Base-by-base conservation (phyloP, 2,113 vertebrate species). In the Cyprinodon brontotheroides region DNA sequence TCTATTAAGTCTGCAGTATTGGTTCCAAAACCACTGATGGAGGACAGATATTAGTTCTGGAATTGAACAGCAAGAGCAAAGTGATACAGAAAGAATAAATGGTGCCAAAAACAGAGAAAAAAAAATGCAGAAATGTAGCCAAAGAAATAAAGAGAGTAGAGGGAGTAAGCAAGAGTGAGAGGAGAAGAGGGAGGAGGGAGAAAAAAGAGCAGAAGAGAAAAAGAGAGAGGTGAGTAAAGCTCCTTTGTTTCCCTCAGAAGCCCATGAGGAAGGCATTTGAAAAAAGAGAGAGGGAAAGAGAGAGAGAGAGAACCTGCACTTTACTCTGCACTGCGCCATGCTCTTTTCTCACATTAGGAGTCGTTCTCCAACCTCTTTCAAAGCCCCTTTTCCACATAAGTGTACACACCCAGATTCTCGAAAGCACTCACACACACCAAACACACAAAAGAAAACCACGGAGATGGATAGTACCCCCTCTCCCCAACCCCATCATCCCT, bases 271-370 rank as follows among this genome's bases (percentile, higher is more conserved):
- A 88, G 75, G 81, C 61, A 80, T 89, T 72, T 85, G 85, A 83
- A 73, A 79, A 83, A 70, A 65, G 47, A 70, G 50, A 70, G 67
- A 81, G 50, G 61, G 68, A 77, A 65, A 64, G 62, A 72, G 37
- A 74, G 70, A 81, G 65, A 88, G 64, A 79, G 79, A 77, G 76
- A 77, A 83, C 62, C 72, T 67, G 79, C 59, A 74, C 88, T 80
- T 90, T 85, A 88, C 87, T 90, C 90, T 91, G 90, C 91, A 92
- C 83, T 92, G 91, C 90, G 74, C 89, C 90, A 91, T 82, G 73
- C 81, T 87, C 86, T 83, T 79, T 78, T 75, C 85, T 81, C 87
- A 82, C 77, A 87, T 79, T 86, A 87, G 68, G 77, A 89, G 82
- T 88, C 83, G 74, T 86, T 85, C 78, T 77, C 50, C 81, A 82